phyloP scores from a whole-genome alignment of 2,888 invertebrate species.

The Odontothrips loti region DNA sequence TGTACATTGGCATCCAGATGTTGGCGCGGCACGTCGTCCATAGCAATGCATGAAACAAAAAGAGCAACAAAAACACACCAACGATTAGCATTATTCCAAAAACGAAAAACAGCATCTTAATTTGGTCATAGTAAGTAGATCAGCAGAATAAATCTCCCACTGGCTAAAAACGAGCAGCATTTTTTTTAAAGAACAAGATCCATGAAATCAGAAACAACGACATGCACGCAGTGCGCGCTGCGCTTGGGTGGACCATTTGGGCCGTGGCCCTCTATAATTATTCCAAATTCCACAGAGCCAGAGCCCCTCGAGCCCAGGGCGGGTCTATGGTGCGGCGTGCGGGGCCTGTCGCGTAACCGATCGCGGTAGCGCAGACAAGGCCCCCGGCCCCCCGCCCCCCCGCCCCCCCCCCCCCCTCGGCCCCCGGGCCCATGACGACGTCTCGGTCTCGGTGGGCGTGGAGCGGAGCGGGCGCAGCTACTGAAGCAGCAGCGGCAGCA shows the following conservation, averaged over 20 bases:
- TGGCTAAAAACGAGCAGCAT: not conserved
- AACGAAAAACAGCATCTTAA: no score
- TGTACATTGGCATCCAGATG: constrained; percentile 42
- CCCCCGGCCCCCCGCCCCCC: not conserved
- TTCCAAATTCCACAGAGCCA: not conserved
- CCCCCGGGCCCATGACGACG: no score
- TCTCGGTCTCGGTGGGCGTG: no score
- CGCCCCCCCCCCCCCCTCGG: no score
- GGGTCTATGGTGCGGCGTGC: not conserved
- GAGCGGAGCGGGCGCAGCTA: no score
- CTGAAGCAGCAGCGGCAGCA: no score
- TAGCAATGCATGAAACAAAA: constrained; percentile 33
- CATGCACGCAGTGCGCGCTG: no score
- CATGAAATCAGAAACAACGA: no score
- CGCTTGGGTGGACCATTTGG: no score
- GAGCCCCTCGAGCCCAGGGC: not conserved
- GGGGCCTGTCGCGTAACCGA: not conserved
- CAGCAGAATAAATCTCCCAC: not conserved
- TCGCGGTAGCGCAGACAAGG: not conserved
- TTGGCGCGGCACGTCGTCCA: not conserved
- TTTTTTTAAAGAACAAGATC: no score
- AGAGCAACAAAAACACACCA: constrained; percentile 18
- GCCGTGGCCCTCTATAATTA: not conserved
- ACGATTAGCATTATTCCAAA: constrained; percentile 4
- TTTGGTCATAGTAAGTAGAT: constrained; percentile 23